phyloP scores from a whole-genome alignment of 2,113 vertebrate genomes.

The Pollachius pollachius region DNA sequence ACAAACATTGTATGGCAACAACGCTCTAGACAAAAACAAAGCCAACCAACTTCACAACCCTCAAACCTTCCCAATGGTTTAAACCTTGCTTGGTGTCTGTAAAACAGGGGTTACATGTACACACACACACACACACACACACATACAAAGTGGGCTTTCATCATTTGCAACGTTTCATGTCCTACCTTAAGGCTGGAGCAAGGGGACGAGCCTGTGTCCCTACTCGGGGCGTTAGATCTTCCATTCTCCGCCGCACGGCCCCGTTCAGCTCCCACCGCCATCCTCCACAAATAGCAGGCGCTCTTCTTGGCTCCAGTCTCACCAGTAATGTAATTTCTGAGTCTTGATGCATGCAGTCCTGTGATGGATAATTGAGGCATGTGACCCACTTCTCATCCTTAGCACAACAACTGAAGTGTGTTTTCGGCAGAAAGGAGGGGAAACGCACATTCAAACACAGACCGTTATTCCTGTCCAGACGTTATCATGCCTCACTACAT shows the following conservation, averaged over 20 bases:
- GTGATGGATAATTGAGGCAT: slow-evolving; percentile 69
- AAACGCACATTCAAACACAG: slow-evolving; percentile 2
- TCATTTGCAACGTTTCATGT: not conserved
- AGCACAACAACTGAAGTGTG: slow-evolving; percentile 33
- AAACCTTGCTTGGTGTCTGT: no score
- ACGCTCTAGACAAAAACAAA: no score
- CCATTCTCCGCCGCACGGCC: slow-evolving; percentile 50
- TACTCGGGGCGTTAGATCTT: slow-evolving; percentile 28
- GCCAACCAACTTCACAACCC: no score
- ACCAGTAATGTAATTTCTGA: slow-evolving; percentile 60
- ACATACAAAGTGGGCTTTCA: no score
- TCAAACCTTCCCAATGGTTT: no score
- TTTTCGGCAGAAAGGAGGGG: slow-evolving; percentile 16
- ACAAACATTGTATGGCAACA: no score
- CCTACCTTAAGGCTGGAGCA: slow-evolving; percentile 65
- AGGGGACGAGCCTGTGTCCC: slow-evolving; percentile 27
- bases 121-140: no score
- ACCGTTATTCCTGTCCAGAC: no score
- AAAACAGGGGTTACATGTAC: no score
- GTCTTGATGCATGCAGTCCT: slow-evolving; percentile 67
- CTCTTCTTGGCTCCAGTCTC: slow-evolving; percentile 57
- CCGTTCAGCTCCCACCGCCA: slow-evolving; percentile 52
- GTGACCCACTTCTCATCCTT: slow-evolving; percentile 65
- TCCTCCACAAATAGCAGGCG: slow-evolving; percentile 47
- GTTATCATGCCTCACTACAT: no score